Base-by-base conservation (phyloP, 2,113 vertebrate genomes). In the Sporophila hypoxantha region DNA sequence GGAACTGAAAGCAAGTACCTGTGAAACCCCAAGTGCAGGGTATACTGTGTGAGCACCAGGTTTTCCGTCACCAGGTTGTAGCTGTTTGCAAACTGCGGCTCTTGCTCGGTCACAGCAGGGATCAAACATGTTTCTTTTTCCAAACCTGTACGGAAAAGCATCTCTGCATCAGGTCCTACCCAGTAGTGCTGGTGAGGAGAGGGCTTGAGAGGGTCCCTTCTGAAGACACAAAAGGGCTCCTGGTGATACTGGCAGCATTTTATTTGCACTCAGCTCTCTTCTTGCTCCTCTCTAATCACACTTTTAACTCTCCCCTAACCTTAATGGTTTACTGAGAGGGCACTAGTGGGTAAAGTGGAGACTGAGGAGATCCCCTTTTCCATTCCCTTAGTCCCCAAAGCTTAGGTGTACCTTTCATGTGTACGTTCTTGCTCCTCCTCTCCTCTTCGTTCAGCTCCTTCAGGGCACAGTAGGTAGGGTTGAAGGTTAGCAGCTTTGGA, bases 21-120 rank as follows among this genome's bases (percentile, higher is more conserved):
- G 97, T 99, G 98, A 93, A 99, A 99, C 53, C 99, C 99, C 46
- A 99, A 89, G 91, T 99, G 97, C 49, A 99, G 94, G n/a, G 98
- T 97, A 32, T 99, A 98, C 46, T 99, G 99, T 0, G 99, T 99
- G 87, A 99, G 96, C 74, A 99, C 97, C 92, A 99, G 97, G 96
- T 99, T 99, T 95, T 99, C 99, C 0, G 99, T 99, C 77, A 99
- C 98, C 62, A 99, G 97, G 85, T 98, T 99, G 96, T 99, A 99
- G 80, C 96, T 99, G 93, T 97, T 98, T 0, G 98, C 97, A 89
- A 98, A 98, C 82, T 98, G 95, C 0, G 98, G 97, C 9, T 96
- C 97, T 83, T 98, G 98, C 59, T 98, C 98, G 34, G 97, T 96
- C 55, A 96, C 87, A n/a, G 96, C 44, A 7, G 99, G 98, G 89